phyloP scores from a whole-genome alignment of 2,797 vertebrate species.

The Babyrousa celebensis region DNA sequence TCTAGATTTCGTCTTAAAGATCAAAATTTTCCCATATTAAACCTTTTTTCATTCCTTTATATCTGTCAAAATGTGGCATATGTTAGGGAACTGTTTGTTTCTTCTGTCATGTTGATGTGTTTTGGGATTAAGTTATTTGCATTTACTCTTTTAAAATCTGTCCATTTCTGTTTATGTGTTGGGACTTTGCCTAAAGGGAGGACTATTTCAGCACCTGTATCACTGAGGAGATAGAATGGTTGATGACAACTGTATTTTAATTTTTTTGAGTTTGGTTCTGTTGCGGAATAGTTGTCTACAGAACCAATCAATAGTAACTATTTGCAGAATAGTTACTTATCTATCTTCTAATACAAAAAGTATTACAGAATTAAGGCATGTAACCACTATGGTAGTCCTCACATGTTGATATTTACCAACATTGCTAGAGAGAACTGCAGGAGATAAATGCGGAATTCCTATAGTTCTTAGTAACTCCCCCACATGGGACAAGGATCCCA shows the following conservation, averaged over 20 bases:
- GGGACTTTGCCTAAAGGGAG: conserved; percentile 49
- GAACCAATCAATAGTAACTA: not conserved
- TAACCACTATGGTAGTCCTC: not conserved
- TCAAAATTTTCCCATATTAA: conserved; percentile 76
- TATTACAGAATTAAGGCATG: conserved; percentile 36
- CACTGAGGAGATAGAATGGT: not conserved
- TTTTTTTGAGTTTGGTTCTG: conserved; percentile 72
- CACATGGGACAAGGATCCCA: not conserved
- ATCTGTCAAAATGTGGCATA: conserved; percentile 54
- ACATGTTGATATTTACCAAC: not conserved
- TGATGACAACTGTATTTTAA: conserved; percentile 30
- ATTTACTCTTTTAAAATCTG: conserved; percentile 58
- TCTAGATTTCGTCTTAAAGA: conserved; percentile 78
- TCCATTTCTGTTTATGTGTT: conserved; percentile 56
- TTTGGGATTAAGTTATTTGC: conserved; percentile 66
- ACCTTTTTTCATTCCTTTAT: conserved; percentile 67
- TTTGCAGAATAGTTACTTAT: conserved; percentile 38
- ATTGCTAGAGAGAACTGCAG: conserved; percentile 11
- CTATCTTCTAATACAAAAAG: conserved; percentile 63
- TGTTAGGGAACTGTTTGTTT: conserved; percentile 67
- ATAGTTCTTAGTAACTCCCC: not conserved
- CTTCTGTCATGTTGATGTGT: conserved; percentile 62
- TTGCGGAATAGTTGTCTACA: conserved; percentile 6
- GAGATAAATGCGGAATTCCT: not conserved
- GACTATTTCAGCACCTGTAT: conserved; percentile 24